Evolutionary conservation across 2,888 invertebrate species (phyloP).

Genomic region (Drosophila robusta): DNA sequence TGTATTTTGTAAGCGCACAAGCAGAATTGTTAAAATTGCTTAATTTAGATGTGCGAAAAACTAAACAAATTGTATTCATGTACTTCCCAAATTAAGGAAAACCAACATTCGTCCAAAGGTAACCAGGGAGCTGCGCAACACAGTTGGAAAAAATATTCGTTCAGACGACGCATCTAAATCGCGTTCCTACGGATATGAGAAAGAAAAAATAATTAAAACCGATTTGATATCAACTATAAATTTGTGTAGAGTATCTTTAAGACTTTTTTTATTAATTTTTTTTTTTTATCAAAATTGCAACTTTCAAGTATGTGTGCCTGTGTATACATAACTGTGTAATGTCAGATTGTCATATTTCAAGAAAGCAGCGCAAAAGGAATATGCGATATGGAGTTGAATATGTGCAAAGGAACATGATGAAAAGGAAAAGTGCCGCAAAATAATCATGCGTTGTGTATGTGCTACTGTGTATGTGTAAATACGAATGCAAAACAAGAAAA

Average conservation of each 20-base stretch:
- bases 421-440: conserved; percentile 53
- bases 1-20: conserved; percentile 16
- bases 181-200: conserved; percentile 39
- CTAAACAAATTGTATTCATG: conserved; percentile 3
- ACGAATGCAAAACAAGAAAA: conserved; percentile 40
- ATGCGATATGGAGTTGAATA: conserved; percentile 24
- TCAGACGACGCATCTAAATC: conserved; percentile 47
- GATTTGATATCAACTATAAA: conserved; percentile 8
- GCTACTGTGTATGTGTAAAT: conserved; percentile 10
- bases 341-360: conserved; percentile 3
- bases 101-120: conserved; percentile 1
- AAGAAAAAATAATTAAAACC: conserved; percentile 7
- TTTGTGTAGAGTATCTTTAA: not conserved
- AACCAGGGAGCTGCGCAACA: conserved; percentile 27
- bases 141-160: conserved; percentile 38
- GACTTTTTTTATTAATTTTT: not conserved
- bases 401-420: conserved; percentile 37
- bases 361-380: conserved; percentile 37
- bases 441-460: conserved; percentile 31
- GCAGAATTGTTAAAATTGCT: conserved; percentile 19
- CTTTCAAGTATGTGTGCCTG: not conserved
- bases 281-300: not conserved
- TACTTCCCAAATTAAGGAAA: conserved; percentile 10
- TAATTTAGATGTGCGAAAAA: conserved; percentile 10
- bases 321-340: conserved; percentile 32